Conservation (phyloP, 2,888 invertebrate species). For the Nephrotoma appendiculata region DNA sequence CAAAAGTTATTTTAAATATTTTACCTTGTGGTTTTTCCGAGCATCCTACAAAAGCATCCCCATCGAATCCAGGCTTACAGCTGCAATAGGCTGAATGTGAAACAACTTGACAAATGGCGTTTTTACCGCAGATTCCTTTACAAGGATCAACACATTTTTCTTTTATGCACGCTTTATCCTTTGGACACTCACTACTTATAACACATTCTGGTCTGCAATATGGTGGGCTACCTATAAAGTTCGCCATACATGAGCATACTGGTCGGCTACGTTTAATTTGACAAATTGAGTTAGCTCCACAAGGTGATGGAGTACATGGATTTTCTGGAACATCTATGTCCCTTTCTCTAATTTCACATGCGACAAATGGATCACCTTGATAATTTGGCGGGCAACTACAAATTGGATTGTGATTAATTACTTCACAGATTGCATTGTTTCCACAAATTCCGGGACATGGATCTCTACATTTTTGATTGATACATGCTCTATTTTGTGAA, state of each 20-base stretch:
- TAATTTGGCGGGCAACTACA: constrained; percentile 62
- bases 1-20: background rate
- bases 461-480: constrained; percentile 64
- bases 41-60: constrained; percentile 75
- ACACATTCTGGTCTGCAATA: constrained; percentile 73
- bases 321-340: constrained; percentile 28
- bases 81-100: constrained; percentile 71
- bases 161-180: constrained; percentile 62
- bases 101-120: constrained; percentile 64
- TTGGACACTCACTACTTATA: constrained; percentile 65
- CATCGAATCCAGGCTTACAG: constrained; percentile 60
- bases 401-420: constrained; percentile 73
- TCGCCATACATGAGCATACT: constrained; percentile 65
- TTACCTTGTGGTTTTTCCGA: constrained; percentile 38
- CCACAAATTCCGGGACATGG: constrained; percentile 79
- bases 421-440: constrained; percentile 56
- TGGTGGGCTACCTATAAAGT: constrained; percentile 68
- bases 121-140: constrained; percentile 56
- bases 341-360: constrained; percentile 34
- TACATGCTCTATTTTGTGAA: constrained; percentile 59
- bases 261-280: constrained; percentile 63
- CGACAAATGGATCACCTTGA: constrained; percentile 68
- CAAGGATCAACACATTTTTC: constrained; percentile 78
- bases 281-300: constrained; percentile 73
- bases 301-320: constrained; percentile 49